Percentiles rank a stretch among this genome's conserved stretches.
phyloP scores from a whole-genome alignment of 2,113 vertebrate genomes.

The Scatophagus argus region DNA sequence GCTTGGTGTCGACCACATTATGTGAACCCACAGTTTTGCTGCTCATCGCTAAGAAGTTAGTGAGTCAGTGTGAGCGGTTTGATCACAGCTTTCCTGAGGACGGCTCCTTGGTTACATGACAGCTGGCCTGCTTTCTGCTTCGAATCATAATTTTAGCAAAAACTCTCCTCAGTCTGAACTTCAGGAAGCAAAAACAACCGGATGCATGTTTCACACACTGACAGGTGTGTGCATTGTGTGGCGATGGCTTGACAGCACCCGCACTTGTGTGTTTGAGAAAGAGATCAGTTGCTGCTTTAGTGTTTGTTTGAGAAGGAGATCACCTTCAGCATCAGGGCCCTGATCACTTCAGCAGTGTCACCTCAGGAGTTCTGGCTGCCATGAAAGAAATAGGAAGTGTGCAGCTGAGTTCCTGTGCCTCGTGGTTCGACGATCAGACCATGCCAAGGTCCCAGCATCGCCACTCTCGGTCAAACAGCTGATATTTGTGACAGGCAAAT shows the following conservation, averaged over 20 bases:
- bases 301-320: background rate
- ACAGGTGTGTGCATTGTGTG: slow-evolving; percentile 16
- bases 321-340: slow-evolving; percentile 3
- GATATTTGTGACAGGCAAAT: slow-evolving; percentile 48
- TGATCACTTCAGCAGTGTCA: slow-evolving; percentile 27
- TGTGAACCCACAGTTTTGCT: background rate
- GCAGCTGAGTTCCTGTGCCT: slow-evolving; percentile 7
- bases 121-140: slow-evolving; percentile 58
- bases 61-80: slow-evolving; percentile 14
- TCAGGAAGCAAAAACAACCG: slow-evolving; percentile 10
- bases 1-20: slow-evolving; percentile 17
- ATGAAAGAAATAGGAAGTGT: slow-evolving; percentile 11
- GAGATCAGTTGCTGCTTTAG: no score
- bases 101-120: slow-evolving; percentile 38
- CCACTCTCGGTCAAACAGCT: slow-evolving; percentile 40
- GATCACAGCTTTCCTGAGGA: slow-evolving; percentile 25
- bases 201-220: slow-evolving; percentile 6
- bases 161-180: slow-evolving; percentile 15
- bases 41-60: slow-evolving; percentile 25
- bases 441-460: background rate
- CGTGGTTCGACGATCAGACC: background rate
- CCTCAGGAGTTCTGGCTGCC: slow-evolving; percentile 28
- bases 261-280: background rate
- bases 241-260: background rate
- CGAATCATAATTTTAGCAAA: slow-evolving; percentile 29